Conservation (phyloP, 1,140 invertebrate species). For the Alviniconcha marisindica region DNA sequence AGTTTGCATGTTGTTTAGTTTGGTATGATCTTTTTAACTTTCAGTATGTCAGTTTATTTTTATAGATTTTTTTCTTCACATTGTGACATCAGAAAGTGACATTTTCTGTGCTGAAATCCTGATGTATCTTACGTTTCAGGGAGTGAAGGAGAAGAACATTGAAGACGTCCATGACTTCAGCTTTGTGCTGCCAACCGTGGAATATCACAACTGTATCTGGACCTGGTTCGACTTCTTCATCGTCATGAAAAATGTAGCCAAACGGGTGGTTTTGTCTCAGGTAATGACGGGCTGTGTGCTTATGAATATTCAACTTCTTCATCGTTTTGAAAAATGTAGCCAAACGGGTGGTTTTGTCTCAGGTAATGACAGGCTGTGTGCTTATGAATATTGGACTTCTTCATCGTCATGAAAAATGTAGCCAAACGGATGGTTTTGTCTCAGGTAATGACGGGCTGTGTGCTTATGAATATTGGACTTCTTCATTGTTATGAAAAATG, state of each 20-base stretch:
- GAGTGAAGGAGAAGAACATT: conserved; percentile 98
- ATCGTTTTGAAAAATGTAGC: conserved; percentile 97
- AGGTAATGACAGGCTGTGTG: conserved; percentile 74
- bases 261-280: conserved; percentile 92
- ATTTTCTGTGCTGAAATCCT: too few species aligned
- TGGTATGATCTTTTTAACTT: too few species aligned
- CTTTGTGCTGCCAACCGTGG: conserved; percentile 94
- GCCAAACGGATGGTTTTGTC: conserved; percentile 93
- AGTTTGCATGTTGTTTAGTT: too few species aligned
- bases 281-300: conserved; percentile 58
- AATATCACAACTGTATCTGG: conserved; percentile 99
- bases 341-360: conserved; percentile 91
- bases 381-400: conserved; percentile 84
- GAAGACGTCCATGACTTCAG: conserved; percentile 96
- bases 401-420: conserved; percentile 96
- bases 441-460: conserved; percentile 77
- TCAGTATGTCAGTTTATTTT: too few species aligned
- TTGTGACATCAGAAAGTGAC: too few species aligned
- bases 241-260: conserved; percentile 95
- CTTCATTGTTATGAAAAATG: conserved; percentile 94
- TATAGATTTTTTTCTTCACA: too few species aligned
- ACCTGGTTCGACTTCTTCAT: conserved; percentile 99
- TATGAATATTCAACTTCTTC: conserved; percentile 87
- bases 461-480: conserved; percentile 84
- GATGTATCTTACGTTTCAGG: too few species aligned